Conservation (phyloP, 2,888 invertebrate genomes). For the Cistogaster globosa region DNA sequence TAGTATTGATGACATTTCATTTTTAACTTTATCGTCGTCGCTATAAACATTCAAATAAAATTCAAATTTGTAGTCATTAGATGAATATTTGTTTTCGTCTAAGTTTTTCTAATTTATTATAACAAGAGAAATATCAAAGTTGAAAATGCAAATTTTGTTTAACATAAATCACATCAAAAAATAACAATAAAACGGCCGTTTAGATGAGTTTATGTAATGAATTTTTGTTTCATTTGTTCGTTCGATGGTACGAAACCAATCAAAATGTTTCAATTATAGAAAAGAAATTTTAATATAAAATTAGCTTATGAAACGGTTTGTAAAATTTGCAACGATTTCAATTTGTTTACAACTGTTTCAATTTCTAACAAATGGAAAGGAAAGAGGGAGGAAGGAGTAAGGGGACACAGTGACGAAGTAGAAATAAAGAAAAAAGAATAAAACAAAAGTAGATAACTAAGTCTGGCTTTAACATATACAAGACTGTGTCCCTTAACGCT, state of each 20-base stretch:
- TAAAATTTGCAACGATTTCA: no score
- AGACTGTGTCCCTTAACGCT: no score
- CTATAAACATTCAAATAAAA: slow-evolving; percentile 7
- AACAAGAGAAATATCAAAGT: neutral
- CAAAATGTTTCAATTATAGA: neutral
- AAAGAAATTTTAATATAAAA: neutral
- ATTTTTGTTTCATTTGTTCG: neutral
- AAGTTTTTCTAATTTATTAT: neutral
- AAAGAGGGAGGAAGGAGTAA: no score
- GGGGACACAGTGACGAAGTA: no score
- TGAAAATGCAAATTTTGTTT: neutral
- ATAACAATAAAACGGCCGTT: neutral
- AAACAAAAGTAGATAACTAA: no score
- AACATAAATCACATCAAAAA: neutral
- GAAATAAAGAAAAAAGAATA: no score
- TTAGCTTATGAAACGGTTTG: neutral
- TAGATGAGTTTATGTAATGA: slow-evolving; percentile 13
- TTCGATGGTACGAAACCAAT: neutral
- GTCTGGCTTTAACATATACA: no score
- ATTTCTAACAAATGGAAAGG: no score
- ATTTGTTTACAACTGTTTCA: no score
- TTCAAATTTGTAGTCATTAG: slow-evolving; percentile 3
- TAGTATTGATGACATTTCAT: slow-evolving; percentile 25
- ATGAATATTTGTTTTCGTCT: neutral
- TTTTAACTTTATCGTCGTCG: neutral